Base-by-base conservation (phyloP, 2,113 vertebrate species). In the Abramis brama region DNA sequence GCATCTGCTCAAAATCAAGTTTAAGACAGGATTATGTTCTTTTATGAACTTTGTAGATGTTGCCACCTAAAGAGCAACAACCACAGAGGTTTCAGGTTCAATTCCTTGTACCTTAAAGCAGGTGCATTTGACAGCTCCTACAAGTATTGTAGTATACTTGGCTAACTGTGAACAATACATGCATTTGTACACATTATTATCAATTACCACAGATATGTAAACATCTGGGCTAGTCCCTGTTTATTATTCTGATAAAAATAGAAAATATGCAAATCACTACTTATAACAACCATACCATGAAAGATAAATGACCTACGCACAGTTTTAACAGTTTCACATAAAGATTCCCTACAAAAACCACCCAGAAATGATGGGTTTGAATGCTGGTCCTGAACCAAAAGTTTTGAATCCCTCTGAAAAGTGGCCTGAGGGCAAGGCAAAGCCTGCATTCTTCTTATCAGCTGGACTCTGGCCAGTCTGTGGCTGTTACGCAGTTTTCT, bases 371-470 rank as follows among this genome's bases (percentile, higher is more conserved):
- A 21, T 50, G 3, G 4, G 15, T 86, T 79, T 84, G 33, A 82
- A 83, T 59, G 15, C 21, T 45, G 43, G 25, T 57, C 27, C 52
- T 71, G 9, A 71, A 77, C 6, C 39, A 3, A n/a, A 73, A 52
- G 27, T 62, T 82, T 9, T 64, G 43, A 59, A 82, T 57, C 30
- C 33, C 77, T 27, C 23, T 79, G 6, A 21, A 47, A 64, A 84
- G 73, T 59, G 76, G 52, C 57, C 17, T 11, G 25, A 79, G 39
- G 71, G 39, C 23, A 66, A 39, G 36, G 78, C 45, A 87, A 43
- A 73, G 74, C 87, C 33, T 73, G 64, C 60, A 43, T 77, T 84
- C 59, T 25, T 87, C 77, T 74, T 82, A 79, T 62, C 62, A 73
- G 68, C 43, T 82, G 77, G 83, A 75, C 82, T 74, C 73, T 50